Evolutionary conservation across 2,888 invertebrate genomes (phyloP), one percentile per base, ranked within the genome.

Genomic region (Troides aeacus): DNA sequence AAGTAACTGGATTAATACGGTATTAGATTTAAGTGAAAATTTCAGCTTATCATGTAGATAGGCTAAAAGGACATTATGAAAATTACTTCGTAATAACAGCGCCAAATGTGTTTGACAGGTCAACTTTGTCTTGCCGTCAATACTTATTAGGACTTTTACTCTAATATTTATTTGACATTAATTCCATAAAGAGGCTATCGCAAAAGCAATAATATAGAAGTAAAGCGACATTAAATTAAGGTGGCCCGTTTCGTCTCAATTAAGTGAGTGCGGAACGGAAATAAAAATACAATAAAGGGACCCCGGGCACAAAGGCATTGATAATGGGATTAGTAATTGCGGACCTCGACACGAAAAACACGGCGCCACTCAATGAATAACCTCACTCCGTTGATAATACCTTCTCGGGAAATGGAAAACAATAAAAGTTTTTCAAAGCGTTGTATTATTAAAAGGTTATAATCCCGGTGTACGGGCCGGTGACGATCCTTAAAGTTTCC

Each of bases 361-460:
- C 78, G 80, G 83, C 85, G 84, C 86, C 83, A 82, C 84, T 87
- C 85, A 85, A 86, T 89, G 84, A 88, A 85, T 86, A 86, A 87
- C 85, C 81, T 80, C 79, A 77, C 64, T 81, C 84, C 84, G 84
- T 85, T 86, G 83, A 86, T 87, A 86, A 87, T 85, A 84, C 83
- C 21, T 57, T 39, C 56, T 79, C 77, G 79, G 80, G 79, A 84
- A 83, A 79, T 81, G 79, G 81, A 81, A 86, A 85, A 90, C 88
- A 89, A 90, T 89, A 88, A 88, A 89, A 90, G 84, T 88, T 90
- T 83, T 77, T 79, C 79, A 77, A 78, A 81, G 81, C 85, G 82
- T 79, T 83, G 85, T 85, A 81, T 88, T 90, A 90, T 90, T 90
- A 88, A 90, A 90, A 86, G 83, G 86, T 80, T 78, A 88, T 90